phyloP scores from a whole-genome alignment of 2,888 invertebrate species.

The Acanthoscelides obtectus region DNA sequence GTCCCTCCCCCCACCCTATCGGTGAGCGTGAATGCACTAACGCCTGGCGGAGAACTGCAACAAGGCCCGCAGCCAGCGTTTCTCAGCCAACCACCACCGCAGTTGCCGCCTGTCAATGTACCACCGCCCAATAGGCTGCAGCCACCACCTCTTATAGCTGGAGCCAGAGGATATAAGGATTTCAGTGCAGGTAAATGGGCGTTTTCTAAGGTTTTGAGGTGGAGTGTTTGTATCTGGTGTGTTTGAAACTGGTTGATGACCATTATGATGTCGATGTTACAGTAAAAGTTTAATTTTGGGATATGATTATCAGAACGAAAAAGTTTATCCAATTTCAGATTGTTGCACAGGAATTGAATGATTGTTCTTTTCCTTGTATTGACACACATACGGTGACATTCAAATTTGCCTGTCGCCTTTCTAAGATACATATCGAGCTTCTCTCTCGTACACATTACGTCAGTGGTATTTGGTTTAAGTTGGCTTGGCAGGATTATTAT shows the following conservation, averaged over 20 bases:
- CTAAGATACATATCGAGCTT: too few relatives aligned
- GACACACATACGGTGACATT: too few relatives aligned
- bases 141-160: slow-evolving; percentile 10
- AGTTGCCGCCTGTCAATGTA: slow-evolving; percentile 46
- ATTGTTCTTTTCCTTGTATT: too few relatives aligned
- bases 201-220: not conserved
- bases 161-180: slow-evolving; percentile 31
- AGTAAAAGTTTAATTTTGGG: too few relatives aligned
- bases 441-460: too few relatives aligned
- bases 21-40: slow-evolving; percentile 11
- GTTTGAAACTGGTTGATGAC: not conserved
- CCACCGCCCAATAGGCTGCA: slow-evolving; percentile 46
- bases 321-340: too few relatives aligned
- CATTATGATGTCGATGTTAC: too few relatives aligned
- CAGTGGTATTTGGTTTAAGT: too few relatives aligned
- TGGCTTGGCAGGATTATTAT: too few relatives aligned
- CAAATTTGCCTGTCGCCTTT: too few relatives aligned
- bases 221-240: not conserved
- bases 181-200: slow-evolving; percentile 40
- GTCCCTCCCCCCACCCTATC: slow-evolving; percentile 23
- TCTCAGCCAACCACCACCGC: slow-evolving; percentile 40
- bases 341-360: too few relatives aligned
- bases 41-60: slow-evolving; percentile 19
- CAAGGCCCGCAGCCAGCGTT: slow-evolving; percentile 36
- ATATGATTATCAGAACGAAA: too few relatives aligned